Percentiles rank a stretch among this genome's conserved stretches.
Conservation (phyloP, 2,797 vertebrate species). For the Mionectes olivaceus region DNA sequence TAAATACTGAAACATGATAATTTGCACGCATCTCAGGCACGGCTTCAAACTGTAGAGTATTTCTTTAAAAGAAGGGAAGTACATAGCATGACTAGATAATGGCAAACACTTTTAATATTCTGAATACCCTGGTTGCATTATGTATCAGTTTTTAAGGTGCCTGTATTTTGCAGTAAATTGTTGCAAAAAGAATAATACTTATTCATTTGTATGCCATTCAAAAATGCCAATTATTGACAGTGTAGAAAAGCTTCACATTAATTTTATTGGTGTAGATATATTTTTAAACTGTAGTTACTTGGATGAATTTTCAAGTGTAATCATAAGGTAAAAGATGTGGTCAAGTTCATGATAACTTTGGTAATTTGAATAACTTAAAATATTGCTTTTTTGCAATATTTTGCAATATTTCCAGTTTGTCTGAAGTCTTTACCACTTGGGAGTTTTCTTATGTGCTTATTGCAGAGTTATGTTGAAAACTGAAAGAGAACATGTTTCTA, state of each 20-base stretch:
- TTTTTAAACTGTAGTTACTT: neutral
- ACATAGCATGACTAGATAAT: conserved; percentile 34
- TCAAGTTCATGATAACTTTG: neutral
- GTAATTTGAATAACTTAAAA: conserved; percentile 35
- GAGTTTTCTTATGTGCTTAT: neutral
- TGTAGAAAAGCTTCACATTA: conserved; percentile 7
- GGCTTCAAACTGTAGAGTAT: conserved; percentile 4
- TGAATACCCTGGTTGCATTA: conserved; percentile 34
- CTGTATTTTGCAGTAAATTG: conserved; percentile 50
- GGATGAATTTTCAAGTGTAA: neutral
- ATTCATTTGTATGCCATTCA: conserved; percentile 36
- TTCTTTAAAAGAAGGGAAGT: conserved; percentile 50
- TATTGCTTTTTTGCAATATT: conserved; percentile 27
- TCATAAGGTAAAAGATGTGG: conserved; percentile 17
- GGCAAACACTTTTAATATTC: conserved; percentile 6
- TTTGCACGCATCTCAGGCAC: conserved; percentile 45
- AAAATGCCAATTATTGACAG: conserved; percentile 32
- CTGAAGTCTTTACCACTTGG: conserved; percentile 24
- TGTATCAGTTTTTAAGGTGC: conserved; percentile 52
- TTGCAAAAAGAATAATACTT: conserved; percentile 42
- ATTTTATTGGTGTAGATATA: neutral
- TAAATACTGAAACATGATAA: conserved; percentile 34
- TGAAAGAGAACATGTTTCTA: neutral
- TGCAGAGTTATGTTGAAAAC: neutral
- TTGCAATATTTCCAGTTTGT: too few species aligned